Base-by-base conservation (phyloP, 2,797 vertebrate species). In the Poecilia gillii region DNA sequence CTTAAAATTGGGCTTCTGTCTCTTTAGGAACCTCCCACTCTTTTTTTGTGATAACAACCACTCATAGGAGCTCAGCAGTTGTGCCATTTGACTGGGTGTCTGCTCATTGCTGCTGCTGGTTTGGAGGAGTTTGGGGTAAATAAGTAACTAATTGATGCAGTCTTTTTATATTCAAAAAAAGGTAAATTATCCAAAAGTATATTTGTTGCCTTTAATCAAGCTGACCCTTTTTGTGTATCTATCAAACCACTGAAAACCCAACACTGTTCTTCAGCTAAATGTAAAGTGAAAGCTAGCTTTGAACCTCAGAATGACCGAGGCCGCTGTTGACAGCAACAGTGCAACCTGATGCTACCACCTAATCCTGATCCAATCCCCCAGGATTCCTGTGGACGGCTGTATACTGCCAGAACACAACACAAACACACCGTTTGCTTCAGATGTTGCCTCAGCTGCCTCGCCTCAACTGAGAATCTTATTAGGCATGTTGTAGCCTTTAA, bases 271-370 rank as follows among this genome's bases (percentile, higher is more conserved):
- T 45, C 3, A 33, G 68, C 53, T 57, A 18, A 49, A 68, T 47
- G 77, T 43, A 14, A 49, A 71, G 20, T 28, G 28, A 16, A 81
- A 77, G 39, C 16, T 62, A 75, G 73, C 51, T 85, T 78, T 84
- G 77, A 74, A 88, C 84, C 77, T 83, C 77, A 51, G 79, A 51
- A 80, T 78, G 83, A 81, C 81, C 64, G 82, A 46, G 82, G 81
- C 72, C 83, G 77, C 66, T 55, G 76, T 76, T 88, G 91, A 91
- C 85, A 80, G 88, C 80, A 87, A 84, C 75, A 73, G 78, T 80
- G 94, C 75, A 94, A 95, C 78, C 71, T 1, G 91, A 95, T 93
- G 91, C 90, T 91, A 93, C 79, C 94, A 94, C 81, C 89, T 95
- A 95, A 95, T 94, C 94, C 94, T 0, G 72, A 79, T 75, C 66